phyloP scores from a whole-genome alignment of 2,888 invertebrate species.

The Drosophila histrio region DNA sequence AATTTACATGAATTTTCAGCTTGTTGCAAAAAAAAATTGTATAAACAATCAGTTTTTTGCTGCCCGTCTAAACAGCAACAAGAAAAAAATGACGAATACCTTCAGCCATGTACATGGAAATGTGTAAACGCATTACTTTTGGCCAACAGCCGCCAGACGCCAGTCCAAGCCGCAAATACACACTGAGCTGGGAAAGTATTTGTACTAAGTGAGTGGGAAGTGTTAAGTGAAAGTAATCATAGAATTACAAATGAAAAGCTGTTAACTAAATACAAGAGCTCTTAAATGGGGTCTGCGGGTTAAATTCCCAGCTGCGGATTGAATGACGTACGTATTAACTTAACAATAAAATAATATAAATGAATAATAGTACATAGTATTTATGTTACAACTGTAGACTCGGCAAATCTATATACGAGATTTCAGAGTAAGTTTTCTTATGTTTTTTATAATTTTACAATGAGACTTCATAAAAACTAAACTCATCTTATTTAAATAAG shows the following conservation, averaged over 20 bases:
- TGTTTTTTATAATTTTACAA: too few species aligned
- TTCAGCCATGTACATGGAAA: conserved; percentile 20
- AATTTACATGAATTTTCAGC: conserved; percentile 78
- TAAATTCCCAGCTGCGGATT: not conserved
- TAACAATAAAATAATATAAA: not conserved
- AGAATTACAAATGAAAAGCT: conserved; percentile 6
- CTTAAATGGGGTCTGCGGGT: not conserved
- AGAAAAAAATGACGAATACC: conserved; percentile 13
- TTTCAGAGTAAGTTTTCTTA: not conserved
- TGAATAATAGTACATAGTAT: not conserved
- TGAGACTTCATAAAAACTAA: too few species aligned
- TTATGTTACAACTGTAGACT: not conserved
- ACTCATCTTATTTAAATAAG: too few species aligned
- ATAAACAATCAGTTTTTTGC: conserved; percentile 65
- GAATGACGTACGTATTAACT: not conserved
- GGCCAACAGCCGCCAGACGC: conserved; percentile 70
- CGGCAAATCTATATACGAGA: not conserved
- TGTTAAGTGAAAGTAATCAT: conserved; percentile 11
- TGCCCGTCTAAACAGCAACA: conserved; percentile 8
- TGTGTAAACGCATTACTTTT: conserved; percentile 54
- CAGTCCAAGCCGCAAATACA: conserved; percentile 34
- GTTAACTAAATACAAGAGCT: not conserved
- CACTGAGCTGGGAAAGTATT: conserved; percentile 14
- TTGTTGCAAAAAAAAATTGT: conserved; percentile 69
- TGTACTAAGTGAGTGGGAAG: not conserved